These are phyloP conservation scores for Micropoecilia bifurca DNA, from an alignment of 2,797 vertebrate genomes.

Conservation along the genomic window DNA sequence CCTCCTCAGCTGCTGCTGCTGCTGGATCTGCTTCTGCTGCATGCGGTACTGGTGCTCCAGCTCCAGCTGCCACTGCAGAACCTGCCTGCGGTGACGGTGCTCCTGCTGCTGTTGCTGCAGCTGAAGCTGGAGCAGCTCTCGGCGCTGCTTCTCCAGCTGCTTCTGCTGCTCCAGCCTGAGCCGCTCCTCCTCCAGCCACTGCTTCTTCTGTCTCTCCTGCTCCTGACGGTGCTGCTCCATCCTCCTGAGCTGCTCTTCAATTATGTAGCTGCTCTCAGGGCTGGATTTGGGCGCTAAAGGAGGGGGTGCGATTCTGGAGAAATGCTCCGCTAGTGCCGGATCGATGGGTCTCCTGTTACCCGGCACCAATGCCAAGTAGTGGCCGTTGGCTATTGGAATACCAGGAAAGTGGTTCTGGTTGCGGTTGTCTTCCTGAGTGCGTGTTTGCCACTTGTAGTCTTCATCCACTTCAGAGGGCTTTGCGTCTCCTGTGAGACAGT, in stretches of 20 bases:
- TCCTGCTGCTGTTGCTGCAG: constrained; percentile 77
- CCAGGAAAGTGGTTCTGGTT: constrained; percentile 61
- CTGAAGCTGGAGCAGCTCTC: constrained; percentile 80
- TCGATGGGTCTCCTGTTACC: constrained; percentile 79
- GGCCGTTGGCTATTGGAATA: constrained; percentile 66
- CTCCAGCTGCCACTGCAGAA: constrained; percentile 78
- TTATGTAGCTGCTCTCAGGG: neutral
- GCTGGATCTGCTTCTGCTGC: constrained; percentile 78
- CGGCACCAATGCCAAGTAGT: constrained; percentile 75
- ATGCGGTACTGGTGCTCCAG: constrained; percentile 78
- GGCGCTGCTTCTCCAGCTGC: constrained; percentile 77
- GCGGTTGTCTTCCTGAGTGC: constrained; percentile 61
- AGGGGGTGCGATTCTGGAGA: constrained; percentile 31
- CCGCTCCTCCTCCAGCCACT: constrained; percentile 75
- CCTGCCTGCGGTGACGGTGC: constrained; percentile 73
- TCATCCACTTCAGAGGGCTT: constrained; percentile 49
- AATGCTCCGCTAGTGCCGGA: constrained; percentile 60
- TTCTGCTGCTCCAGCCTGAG: constrained; percentile 73
- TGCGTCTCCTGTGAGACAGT: constrained; percentile 82
- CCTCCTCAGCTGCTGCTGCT: constrained; percentile 72
- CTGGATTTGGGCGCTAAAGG: constrained; percentile 20
- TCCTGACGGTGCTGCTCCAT: constrained; percentile 72
- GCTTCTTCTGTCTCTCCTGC: constrained; percentile 70
- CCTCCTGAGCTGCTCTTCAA: constrained; percentile 61
- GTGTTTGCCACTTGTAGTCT: constrained; percentile 36